Evolutionary conservation across 2,797 vertebrate species (phyloP), one percentile per base, ranked within the genome.

Genomic region (Cyclura pinguis): DNA sequence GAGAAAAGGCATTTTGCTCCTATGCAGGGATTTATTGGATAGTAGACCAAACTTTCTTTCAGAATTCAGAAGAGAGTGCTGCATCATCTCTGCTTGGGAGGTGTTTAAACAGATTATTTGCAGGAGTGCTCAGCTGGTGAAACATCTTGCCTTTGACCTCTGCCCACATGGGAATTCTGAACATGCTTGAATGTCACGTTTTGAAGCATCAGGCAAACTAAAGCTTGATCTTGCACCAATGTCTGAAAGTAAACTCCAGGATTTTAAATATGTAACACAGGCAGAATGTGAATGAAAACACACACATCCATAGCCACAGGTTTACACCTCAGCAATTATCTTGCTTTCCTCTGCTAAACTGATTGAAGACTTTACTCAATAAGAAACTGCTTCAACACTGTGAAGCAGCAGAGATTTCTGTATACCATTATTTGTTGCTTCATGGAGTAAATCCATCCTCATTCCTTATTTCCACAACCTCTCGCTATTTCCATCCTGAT

Each of bases 1-100:
- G 89, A 93, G 88, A 93, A 84, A 90, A 92, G 6, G 16, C 6
- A 5, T 47, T 57, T 38, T 62, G 69, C 27, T 38, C 0, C 38
- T 62, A 8, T 29, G 9, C 92, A 95, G 73, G 90, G 89, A 95
- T 96, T 95, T 95, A 95, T 94, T 50, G 90, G 94, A 93, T 93
- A 91, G 80, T 91, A 90, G 86, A 94, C 94, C 93, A 94, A 84
- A 89, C 77, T 84, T 16, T 84, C 80, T 0, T 1, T 76, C 50
- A 89, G 1, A 84, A 0, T 1, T 69, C 42, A 89, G 1, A 87
- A 4, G 87, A 67, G 86, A 89, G 73, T 1, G 0, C 92, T 2
- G 84, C 84, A 5, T 22, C 87, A 88, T 82, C 42, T 90, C 38
- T 85, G 0, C 86, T 81, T 55, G 3, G 0, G 4, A 57, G 92